These are phyloP conservation scores for Lepidurus packardi DNA, from an alignment of 1,140 invertebrate species.

Conservation along the genomic window DNA sequence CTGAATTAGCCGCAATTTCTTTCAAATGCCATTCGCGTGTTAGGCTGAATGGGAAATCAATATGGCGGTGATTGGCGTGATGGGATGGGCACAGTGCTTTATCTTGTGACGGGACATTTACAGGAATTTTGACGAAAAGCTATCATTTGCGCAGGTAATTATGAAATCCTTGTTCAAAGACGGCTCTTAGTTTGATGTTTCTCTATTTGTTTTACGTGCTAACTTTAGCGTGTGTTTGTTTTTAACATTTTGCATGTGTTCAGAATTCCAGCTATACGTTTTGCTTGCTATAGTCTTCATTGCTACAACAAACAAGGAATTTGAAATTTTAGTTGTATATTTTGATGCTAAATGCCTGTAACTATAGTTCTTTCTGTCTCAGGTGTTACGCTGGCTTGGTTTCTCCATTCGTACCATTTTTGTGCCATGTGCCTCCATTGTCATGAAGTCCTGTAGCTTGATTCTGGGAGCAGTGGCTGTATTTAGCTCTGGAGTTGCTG, in stretches of 20 bases:
- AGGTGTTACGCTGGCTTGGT: not conserved
- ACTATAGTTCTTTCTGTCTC: not conserved
- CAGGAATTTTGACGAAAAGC: not conserved
- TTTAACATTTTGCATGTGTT: constrained; percentile 17
- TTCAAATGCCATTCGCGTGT: constrained; percentile 3
- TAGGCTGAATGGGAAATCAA: constrained; percentile 12
- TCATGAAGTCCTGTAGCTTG: constrained; percentile 13
- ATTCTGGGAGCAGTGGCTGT: constrained; percentile 8
- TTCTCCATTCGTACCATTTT: not conserved
- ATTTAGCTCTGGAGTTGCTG: constrained; percentile 17
- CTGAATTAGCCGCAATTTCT: not conserved
- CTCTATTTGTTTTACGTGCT: not conserved
- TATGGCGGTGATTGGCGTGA: constrained; percentile 20
- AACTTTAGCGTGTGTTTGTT: constrained; percentile 9
- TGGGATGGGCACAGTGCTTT: constrained; percentile 20
- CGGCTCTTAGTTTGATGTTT: not conserved
- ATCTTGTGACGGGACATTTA: not conserved
- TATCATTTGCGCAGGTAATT: not conserved
- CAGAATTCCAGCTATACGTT: not conserved
- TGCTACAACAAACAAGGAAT: no score
- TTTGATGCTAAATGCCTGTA: no score
- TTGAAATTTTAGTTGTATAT: no score
- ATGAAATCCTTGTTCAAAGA: not conserved
- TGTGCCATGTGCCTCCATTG: constrained; percentile 13
- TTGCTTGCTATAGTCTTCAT: not conserved